These are phyloP conservation scores for Sebastes diploproa DNA, from an alignment of 2,797 vertebrate species.

Conservation along the genomic window DNA sequence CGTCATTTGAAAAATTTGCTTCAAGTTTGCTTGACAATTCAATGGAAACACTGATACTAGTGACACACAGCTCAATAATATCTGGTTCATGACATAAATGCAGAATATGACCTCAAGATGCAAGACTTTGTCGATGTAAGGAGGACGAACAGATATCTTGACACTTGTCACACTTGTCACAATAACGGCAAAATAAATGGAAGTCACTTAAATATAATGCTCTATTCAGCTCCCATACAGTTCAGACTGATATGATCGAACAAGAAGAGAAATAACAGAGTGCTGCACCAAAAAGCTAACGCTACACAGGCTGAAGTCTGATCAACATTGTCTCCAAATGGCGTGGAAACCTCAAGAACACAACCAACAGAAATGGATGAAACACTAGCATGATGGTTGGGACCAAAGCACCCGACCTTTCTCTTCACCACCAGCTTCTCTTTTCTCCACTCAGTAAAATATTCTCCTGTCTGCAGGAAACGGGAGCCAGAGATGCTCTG, in stretches of 20 bases:
- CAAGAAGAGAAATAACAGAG: background rate
- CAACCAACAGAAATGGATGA: background rate
- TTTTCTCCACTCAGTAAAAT: conserved; percentile 16
- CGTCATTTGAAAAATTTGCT: background rate
- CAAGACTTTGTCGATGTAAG: background rate
- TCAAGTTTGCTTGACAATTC: background rate
- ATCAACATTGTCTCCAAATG: background rate
- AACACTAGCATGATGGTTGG: background rate
- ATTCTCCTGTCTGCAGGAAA: conserved; percentile 18
- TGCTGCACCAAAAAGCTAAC: background rate
- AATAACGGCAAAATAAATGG: background rate
- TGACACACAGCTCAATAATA: background rate
- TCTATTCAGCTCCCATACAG: background rate
- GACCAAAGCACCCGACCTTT: background rate
- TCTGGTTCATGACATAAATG: background rate
- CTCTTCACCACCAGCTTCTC: background rate
- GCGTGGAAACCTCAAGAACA: background rate
- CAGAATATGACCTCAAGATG: background rate
- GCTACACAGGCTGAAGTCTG: background rate
- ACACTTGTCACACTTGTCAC: too few relatives aligned
- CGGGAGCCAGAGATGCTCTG: conserved; percentile 20
- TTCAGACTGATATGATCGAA: background rate
- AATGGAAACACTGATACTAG: background rate
- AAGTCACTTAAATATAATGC: background rate
- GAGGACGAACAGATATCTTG: background rate